Conservation (phyloP, 2,113 vertebrate genomes). For the Craseonycteris thonglongyai region DNA sequence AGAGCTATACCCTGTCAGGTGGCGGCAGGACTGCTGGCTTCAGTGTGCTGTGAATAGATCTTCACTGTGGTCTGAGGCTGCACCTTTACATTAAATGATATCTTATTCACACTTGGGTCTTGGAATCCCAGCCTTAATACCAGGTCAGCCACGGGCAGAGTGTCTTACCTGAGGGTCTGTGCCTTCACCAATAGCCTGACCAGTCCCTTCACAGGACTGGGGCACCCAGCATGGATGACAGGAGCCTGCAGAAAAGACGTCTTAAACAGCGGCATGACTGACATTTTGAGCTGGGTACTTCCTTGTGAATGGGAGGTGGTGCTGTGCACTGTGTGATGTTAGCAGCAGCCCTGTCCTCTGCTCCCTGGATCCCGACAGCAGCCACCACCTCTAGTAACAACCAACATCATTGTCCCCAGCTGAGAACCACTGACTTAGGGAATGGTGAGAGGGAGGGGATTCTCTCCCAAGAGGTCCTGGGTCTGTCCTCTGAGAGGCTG, state of each 20-base stretch:
- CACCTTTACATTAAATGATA: neutral
- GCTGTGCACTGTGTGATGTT: neutral
- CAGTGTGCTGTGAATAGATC: neutral
- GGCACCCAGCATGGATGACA: accelerated
- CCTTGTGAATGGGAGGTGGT: neutral
- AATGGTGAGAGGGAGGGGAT: neutral
- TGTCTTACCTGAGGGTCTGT: neutral
- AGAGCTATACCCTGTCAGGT: neutral
- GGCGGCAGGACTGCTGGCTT: neutral
- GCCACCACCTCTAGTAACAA: neutral
- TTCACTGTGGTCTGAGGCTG: neutral
- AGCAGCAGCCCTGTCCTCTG: neutral
- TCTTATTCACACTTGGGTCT: neutral
- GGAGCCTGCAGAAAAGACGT: neutral
- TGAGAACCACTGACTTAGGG: neutral
- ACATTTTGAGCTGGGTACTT: neutral
- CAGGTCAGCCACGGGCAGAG: neutral
- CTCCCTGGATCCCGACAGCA: neutral
- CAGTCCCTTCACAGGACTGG: neutral
- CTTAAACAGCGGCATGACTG: neutral
- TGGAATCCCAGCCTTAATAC: neutral
- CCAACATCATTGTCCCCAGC: neutral
- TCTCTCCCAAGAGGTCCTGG: neutral
- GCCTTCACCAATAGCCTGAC: neutral
- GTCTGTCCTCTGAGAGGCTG: neutral